These are phyloP conservation scores for Pycnonotus jocosus DNA, from an alignment of 2,113 vertebrate species.

Conservation along the genomic window DNA sequence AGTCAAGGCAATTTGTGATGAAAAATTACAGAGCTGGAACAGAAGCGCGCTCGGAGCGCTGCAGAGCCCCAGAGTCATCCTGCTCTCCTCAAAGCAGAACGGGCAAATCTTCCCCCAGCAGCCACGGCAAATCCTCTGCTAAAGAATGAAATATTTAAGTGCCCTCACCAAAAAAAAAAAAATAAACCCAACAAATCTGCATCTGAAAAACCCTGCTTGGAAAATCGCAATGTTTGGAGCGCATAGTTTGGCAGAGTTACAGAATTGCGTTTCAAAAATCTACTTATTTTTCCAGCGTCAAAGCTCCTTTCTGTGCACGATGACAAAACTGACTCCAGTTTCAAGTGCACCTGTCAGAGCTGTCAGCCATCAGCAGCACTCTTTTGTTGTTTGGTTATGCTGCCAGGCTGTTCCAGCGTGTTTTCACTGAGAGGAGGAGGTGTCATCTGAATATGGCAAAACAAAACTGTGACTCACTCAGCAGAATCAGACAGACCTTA, in stretches of 20 bases:
- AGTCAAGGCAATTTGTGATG: slow-evolving; percentile 19
- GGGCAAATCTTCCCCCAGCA: not conserved
- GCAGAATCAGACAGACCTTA: not conserved
- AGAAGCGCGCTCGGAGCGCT: not conserved
- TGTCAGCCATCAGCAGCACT: slow-evolving; percentile 39
- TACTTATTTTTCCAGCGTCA: not conserved
- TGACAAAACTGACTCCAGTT: slow-evolving; percentile 39
- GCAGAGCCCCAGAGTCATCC: not conserved
- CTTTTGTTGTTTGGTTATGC: slow-evolving; percentile 40
- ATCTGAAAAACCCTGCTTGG: not conserved
- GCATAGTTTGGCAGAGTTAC: slow-evolving; percentile 9
- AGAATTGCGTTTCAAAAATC: slow-evolving; percentile 4
- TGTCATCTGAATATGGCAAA: slow-evolving; percentile 51
- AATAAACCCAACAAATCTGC: not conserved
- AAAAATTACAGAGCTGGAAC: not conserved
- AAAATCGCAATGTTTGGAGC: not conserved
- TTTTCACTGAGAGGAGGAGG: slow-evolving; percentile 51
- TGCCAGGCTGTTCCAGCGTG: slow-evolving; percentile 13
- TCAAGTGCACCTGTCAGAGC: slow-evolving; percentile 54
- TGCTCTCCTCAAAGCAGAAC: not conserved
- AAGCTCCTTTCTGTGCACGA: not conserved
- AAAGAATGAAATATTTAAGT: slow-evolving; percentile 11
- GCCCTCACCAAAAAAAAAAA: not conserved
- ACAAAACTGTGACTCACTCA: slow-evolving; percentile 38
- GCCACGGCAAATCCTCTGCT: not conserved